phyloP scores from a whole-genome alignment of 2,888 invertebrate species.

The Campopleginae sp. region DNA sequence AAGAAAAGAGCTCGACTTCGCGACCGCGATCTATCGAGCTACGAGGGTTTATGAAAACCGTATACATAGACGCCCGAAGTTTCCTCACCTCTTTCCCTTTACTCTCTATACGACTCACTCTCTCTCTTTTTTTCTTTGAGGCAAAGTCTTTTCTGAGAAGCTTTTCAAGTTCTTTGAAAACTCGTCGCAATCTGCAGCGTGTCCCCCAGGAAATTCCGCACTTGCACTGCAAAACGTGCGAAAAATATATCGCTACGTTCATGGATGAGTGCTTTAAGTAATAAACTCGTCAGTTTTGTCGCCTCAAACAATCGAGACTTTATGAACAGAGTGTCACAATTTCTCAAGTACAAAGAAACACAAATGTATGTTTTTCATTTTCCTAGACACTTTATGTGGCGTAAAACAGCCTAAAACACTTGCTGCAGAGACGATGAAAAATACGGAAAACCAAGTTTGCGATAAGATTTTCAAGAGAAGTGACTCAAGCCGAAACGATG shows the following conservation, averaged over 20 bases:
- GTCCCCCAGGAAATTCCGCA: slow-evolving; percentile 60
- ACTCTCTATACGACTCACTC: neutral
- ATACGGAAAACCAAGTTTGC: neutral
- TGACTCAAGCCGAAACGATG: slow-evolving; percentile 40
- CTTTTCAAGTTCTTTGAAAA: slow-evolving; percentile 46
- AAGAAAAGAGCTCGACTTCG: slow-evolving; percentile 32
- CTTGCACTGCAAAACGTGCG: slow-evolving; percentile 27
- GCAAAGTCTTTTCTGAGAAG: slow-evolving; percentile 54
- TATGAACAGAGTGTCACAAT: neutral
- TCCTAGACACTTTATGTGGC: neutral
- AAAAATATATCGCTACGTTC: slow-evolving; percentile 35
- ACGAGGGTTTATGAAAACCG: slow-evolving; percentile 54
- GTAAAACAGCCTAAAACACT: neutral
- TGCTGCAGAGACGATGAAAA: neutral
- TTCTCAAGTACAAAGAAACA: slow-evolving; percentile 6
- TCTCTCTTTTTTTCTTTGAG: slow-evolving; percentile 25
- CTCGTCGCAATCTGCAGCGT: neutral
- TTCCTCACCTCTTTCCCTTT: slow-evolving; percentile 25
- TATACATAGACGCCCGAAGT: slow-evolving; percentile 28
- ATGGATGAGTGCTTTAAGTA: slow-evolving; percentile 36
- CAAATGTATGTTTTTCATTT: neutral
- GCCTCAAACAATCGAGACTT: slow-evolving; percentile 5
- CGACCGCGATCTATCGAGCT: slow-evolving; percentile 50
- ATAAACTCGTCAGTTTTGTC: slow-evolving; percentile 28
- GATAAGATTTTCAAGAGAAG: neutral